A percentile compares a stretch with the other conserved stretches of the same genome.
Evolutionary conservation across 2,888 invertebrate genomes (phyloP).

Genomic region (Nycteola revayana): DNA sequence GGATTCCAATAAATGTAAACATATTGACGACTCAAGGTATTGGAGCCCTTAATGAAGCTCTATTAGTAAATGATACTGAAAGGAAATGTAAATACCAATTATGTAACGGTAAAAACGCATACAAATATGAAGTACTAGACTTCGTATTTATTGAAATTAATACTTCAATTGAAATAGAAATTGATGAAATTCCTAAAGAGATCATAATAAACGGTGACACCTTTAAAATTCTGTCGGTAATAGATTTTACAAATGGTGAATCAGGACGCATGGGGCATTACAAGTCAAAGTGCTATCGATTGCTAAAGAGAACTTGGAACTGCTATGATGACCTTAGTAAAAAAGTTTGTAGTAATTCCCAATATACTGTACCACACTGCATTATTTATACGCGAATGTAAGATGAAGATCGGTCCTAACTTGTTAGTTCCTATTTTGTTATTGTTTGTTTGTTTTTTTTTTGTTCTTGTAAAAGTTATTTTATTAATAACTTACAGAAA

Average conservation of each 20-base stretch:
- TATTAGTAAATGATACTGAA: conserved; percentile 11
- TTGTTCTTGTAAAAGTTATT: conserved; percentile 11
- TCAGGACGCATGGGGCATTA: conserved; percentile 11
- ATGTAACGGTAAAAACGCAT: conserved; percentile 13
- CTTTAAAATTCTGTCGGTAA: conserved; percentile 11
- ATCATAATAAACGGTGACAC: conserved; percentile 12
- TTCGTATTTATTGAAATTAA: conserved; percentile 14
- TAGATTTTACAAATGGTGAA: conserved; percentile 10
- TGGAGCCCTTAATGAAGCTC: conserved; percentile 12
- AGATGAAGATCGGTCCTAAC: conserved; percentile 12
- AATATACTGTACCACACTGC: conserved; percentile 11
- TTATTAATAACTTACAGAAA: conserved; percentile 11
- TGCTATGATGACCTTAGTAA: conserved; percentile 12
- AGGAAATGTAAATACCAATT: conserved; percentile 13
- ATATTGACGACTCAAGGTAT: conserved; percentile 14
- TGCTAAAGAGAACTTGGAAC: conserved; percentile 11
- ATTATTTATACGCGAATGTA: conserved; percentile 12
- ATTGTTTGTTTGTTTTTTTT: conserved; percentile 5
- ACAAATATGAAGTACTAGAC: conserved; percentile 12
- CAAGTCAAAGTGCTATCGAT: conserved; percentile 11
- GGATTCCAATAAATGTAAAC: conserved; percentile 14
- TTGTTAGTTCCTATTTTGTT: conserved; percentile 12
- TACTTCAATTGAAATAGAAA: conserved; percentile 9
- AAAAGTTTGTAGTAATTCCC: conserved; percentile 12
- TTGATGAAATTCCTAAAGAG: conserved; percentile 11